Conservation (phyloP, 2,797 vertebrate genomes). For the Amblyopsis hoosieri region DNA sequence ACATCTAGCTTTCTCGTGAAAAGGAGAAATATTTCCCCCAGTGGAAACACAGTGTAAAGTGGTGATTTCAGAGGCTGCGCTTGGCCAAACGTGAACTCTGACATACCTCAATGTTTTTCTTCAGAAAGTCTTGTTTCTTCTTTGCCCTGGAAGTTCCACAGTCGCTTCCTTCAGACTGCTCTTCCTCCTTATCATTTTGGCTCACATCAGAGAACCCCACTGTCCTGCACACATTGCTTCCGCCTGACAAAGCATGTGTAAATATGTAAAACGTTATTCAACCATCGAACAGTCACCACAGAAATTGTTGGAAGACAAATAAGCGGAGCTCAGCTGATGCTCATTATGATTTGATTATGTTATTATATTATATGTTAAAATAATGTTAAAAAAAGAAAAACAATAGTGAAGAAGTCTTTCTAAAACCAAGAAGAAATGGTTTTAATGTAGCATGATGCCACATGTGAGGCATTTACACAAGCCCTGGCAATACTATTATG, state of each 20-base stretch:
- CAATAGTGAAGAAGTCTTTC: neutral
- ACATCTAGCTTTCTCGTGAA: constrained; percentile 13
- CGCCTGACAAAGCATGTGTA: constrained; percentile 45
- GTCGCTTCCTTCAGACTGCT: constrained; percentile 49
- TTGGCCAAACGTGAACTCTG: constrained; percentile 58
- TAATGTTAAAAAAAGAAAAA: neutral
- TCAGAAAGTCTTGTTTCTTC: constrained; percentile 85
- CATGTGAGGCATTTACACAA: constrained; percentile 22
- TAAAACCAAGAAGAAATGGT: constrained; percentile 11
- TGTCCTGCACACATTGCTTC: constrained; percentile 19
- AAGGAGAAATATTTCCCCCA: constrained; percentile 17
- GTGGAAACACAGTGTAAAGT: constrained; percentile 49
- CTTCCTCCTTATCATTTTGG: constrained; percentile 41
- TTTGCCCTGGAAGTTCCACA: constrained; percentile 56
- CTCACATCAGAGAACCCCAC: constrained; percentile 37
- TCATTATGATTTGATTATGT: neutral
- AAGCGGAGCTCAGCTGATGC: too few relatives aligned
- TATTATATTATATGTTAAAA: neutral
- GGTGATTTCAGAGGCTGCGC: constrained; percentile 33
- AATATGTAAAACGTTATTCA: constrained; percentile 17
- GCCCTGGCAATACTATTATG: constrained; percentile 10
- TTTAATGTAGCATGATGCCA: constrained; percentile 6
- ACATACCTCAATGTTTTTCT: constrained; percentile 92
- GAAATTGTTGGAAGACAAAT: too few relatives aligned
- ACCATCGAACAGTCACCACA: constrained; percentile 2